Conservation (phyloP, 2,888 invertebrate species). For the Coenonympha glycerion region DNA sequence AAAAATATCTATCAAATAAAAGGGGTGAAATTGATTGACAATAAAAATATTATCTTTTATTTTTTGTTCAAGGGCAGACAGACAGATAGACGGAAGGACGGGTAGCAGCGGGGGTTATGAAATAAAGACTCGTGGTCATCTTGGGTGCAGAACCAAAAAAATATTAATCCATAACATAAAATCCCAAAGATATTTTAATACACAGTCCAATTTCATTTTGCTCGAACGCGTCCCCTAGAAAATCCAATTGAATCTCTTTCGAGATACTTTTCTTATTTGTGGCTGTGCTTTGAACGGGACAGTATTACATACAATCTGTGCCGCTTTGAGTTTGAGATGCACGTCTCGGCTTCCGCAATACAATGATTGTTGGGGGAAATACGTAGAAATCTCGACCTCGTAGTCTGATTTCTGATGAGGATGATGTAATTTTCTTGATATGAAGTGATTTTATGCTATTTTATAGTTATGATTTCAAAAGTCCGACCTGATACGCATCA, state of each 20-base stretch:
- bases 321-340: constrained; percentile 22
- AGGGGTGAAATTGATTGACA: too few species aligned
- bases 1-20: too few species aligned
- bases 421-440: neutral
- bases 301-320: constrained; percentile 28
- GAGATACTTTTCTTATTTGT: constrained; percentile 28
- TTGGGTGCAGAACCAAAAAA: too few species aligned
- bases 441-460: neutral
- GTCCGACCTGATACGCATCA: too few species aligned
- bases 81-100: too few species aligned
- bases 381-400: constrained; percentile 6
- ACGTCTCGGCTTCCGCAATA: constrained; percentile 10
- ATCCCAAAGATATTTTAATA: constrained; percentile 4
- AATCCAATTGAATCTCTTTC: constrained; percentile 22
- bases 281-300: constrained; percentile 28
- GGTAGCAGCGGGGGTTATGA: too few species aligned
- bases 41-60: too few species aligned
- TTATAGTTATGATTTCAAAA: too few species aligned
- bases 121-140: too few species aligned
- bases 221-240: constrained; percentile 18
- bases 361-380: constrained; percentile 13
- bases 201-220: constrained; percentile 10
- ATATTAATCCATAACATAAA: too few species aligned
- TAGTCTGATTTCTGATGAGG: constrained; percentile 1
- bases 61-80: too few species aligned